Evolutionary conservation across 2,113 vertebrate genomes (phyloP), one percentile per base, ranked within the genome.

Genomic region (Blennius ocellaris): DNA sequence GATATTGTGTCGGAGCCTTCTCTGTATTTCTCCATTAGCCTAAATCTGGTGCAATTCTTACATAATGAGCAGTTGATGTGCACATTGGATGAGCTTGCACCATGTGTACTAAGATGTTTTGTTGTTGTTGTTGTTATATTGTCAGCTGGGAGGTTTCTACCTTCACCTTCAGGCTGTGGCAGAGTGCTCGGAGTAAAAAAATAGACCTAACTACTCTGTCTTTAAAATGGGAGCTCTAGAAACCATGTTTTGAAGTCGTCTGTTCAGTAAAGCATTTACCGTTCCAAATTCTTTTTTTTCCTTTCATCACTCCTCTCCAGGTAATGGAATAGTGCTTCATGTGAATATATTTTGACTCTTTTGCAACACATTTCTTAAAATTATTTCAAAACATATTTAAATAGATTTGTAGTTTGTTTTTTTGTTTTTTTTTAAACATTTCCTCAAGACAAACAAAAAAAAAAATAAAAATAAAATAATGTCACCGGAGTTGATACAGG

Each of bases 331-430:
- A 88, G 77, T 89, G 90, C 71, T 89, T 84, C 68, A 80, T 91
- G 93, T 88, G 93, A 93, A 94, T 90, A 92, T 85, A n/a, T 92
- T 93, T 81, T 71, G 78, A 82, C 69, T 85, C 68, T 82, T 89
- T 88, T 90, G 71, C 50, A 83, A 93, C 90, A 93, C 87, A 85
- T 84, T 86, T 93, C 84, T 89, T 93, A 77, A 89, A 92, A 92
- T 91, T 90, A 92, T 85, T 90, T 93, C 38, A 90, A 91, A 93
- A 93, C 88, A 90, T 92, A 81, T 90, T 90, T 86, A 94, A 92
- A 94, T 91, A 92, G 85, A 90, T 87, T 87, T 84, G 73, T 87
- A 82, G 51, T 52, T 64, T 75, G 80, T 91, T n/a, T n/a, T n/a
- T n/a, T 82, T 30, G 4, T 30, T 78, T 83, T 76, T 80, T 69